Percentiles rank a stretch among this genome's conserved stretches.
These are phyloP conservation scores for Hephaestus fuliginosus DNA, from an alignment of 2,797 vertebrate genomes.

Conservation along the genomic window DNA sequence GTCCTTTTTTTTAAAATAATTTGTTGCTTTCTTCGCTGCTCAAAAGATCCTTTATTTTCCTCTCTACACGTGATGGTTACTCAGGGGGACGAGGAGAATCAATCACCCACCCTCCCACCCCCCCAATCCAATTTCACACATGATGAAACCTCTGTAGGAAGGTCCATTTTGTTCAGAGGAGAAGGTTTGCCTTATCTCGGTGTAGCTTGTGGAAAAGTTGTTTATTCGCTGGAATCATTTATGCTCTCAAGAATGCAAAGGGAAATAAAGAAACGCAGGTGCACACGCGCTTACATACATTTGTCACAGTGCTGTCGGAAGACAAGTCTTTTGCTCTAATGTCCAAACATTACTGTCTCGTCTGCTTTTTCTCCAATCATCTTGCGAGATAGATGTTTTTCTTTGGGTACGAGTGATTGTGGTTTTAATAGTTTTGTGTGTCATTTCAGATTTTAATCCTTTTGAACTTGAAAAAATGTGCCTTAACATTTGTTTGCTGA, in stretches of 20 bases:
- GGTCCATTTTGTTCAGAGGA: slow-evolving; percentile 41
- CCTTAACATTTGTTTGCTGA: not conserved
- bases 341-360: not conserved
- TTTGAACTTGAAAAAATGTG: not conserved
- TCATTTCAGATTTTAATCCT: not conserved
- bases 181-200: not conserved
- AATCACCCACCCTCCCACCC: slow-evolving; percentile 28
- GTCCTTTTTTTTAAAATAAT: slow-evolving; percentile 18
- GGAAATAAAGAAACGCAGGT: not conserved
- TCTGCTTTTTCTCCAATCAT: not conserved
- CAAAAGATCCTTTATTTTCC: slow-evolving; percentile 55
- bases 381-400: not conserved
- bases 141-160: slow-evolving; percentile 32
- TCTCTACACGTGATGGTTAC: slow-evolving; percentile 6
- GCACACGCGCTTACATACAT: not conserved
- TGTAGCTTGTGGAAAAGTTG: slow-evolving; percentile 5
- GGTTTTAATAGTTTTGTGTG: not conserved
- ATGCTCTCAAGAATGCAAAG: slow-evolving; percentile 18
- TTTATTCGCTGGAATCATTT: slow-evolving; percentile 33
- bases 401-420: not conserved
- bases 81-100: slow-evolving; percentile 43
- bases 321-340: not conserved
- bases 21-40: slow-evolving; percentile 24
- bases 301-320: not conserved
- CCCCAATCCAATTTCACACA: slow-evolving; percentile 67